Conservation (phyloP, 2,113 vertebrate species). For the Melanerpes aurifrons region DNA sequence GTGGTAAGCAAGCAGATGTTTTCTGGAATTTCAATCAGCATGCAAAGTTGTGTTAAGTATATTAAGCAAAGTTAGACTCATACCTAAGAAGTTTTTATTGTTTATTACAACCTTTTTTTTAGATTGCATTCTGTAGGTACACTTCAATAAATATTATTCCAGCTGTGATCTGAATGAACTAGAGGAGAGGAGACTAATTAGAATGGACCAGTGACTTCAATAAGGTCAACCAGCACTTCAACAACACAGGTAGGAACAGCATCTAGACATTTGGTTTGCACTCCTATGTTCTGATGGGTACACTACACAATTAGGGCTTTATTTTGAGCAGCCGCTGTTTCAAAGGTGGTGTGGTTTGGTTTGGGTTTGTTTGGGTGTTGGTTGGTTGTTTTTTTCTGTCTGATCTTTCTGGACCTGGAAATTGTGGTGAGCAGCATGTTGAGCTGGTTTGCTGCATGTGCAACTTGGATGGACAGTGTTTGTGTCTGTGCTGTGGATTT, state of each 20-base stretch:
- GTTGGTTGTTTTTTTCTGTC: neutral
- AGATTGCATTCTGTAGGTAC: neutral
- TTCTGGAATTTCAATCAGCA: neutral
- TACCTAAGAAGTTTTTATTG: neutral
- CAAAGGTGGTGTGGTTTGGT: neutral
- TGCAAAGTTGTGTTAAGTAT: neutral
- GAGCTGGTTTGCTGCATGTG: neutral
- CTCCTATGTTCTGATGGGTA: neutral
- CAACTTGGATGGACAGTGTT: neutral
- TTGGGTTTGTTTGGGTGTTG: too few species aligned
- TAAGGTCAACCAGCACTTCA: accelerated
- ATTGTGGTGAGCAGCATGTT: neutral
- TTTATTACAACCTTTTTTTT: neutral
- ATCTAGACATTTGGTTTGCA: neutral
- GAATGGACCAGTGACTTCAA: neutral
- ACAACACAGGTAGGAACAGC: neutral
- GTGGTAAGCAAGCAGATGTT: neutral
- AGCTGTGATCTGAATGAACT: neutral
- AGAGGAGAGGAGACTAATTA: neutral
- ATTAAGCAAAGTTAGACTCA: neutral
- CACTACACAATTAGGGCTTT: neutral
- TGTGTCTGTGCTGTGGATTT: neutral
- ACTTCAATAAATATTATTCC: neutral
- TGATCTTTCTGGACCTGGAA: neutral
- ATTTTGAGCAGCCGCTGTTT: neutral